Percentiles rank a stretch among this genome's conserved stretches.
Evolutionary conservation across 1,140 invertebrate genomes (phyloP).

Genomic region (Cotesia vestalis): DNA sequence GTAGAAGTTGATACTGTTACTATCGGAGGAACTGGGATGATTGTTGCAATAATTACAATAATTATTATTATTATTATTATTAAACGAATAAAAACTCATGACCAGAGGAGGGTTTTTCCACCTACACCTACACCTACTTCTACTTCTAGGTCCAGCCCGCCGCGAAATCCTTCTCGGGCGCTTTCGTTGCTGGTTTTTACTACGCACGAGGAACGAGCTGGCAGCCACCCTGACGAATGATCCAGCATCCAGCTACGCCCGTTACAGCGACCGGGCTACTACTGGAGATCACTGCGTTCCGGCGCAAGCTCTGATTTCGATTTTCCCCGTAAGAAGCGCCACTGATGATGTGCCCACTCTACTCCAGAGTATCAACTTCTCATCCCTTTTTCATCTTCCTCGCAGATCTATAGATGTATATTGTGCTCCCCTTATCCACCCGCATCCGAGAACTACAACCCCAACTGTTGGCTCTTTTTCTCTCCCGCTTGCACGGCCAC

Average conservation of each 20-base stretch:
- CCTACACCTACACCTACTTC: constrained; percentile 39
- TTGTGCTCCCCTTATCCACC: constrained; percentile 5
- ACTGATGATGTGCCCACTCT: constrained; percentile 21
- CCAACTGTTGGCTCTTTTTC: too few relatives aligned
- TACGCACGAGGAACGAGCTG: constrained; percentile 38
- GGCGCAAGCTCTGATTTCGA: constrained; percentile 49
- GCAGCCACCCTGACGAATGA: constrained; percentile 42
- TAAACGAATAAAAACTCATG: too few relatives aligned
- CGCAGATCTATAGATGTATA: neutral
- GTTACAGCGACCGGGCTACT: constrained; percentile 60
- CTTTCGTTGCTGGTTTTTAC: constrained; percentile 38
- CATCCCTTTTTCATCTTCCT: neutral
- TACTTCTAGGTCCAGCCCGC: constrained; percentile 22
- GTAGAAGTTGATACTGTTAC: too few relatives aligned
- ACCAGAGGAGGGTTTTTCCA: constrained; percentile 27
- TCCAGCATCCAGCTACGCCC: constrained; percentile 59
- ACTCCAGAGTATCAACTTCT: constrained; percentile 18
- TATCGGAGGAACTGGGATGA: too few relatives aligned
- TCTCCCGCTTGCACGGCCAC: too few relatives aligned
- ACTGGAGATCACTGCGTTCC: constrained; percentile 55
- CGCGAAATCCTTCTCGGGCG: constrained; percentile 35
- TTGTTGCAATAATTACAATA: too few relatives aligned
- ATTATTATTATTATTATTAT: too few relatives aligned
- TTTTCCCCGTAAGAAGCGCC: constrained; percentile 40
- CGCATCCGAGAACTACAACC: too few relatives aligned